These are phyloP conservation scores for Malaclemys terrapin DNA, from an alignment of 2,113 vertebrate genomes.

Conservation along the genomic window DNA sequence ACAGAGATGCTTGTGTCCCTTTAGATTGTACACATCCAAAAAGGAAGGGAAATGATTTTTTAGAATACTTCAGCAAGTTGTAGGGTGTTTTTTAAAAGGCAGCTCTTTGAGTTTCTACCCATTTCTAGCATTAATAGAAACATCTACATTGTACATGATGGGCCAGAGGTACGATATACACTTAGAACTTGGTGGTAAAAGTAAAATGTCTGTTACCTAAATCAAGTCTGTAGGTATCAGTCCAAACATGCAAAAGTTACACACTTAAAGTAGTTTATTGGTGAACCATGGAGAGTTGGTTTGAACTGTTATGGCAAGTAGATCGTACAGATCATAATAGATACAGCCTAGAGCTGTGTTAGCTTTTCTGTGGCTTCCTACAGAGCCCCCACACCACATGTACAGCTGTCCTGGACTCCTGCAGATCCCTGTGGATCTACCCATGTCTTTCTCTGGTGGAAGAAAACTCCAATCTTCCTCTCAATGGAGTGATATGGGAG, in stretches of 20 bases:
- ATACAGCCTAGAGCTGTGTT: not conserved
- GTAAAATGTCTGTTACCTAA: constrained; percentile 56
- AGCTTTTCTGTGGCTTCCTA: not conserved
- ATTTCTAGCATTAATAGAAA: constrained; percentile 57
- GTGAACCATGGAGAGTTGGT: constrained; percentile 22
- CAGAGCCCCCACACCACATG: not conserved
- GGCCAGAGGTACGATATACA: not conserved
- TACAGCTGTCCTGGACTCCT: not conserved
- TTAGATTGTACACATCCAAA: constrained; percentile 46
- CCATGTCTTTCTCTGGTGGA: not conserved
- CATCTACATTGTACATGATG: constrained; percentile 26
- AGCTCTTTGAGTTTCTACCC: constrained; percentile 43
- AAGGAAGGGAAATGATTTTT: constrained; percentile 31
- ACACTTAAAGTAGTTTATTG: constrained; percentile 19
- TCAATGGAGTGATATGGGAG: not conserved
- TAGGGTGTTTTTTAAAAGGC: constrained; percentile 29
- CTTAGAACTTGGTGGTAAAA: constrained; percentile 50
- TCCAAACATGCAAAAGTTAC: constrained; percentile 10
- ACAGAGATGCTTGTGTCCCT: constrained; percentile 61
- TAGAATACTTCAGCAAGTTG: constrained; percentile 51
- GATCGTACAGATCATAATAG: not conserved
- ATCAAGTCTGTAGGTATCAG: constrained; percentile 3
- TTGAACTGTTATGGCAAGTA: constrained; percentile 21
- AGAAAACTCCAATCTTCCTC: not conserved
- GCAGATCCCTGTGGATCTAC: not conserved